These are phyloP conservation scores for Sebastes dallii DNA, from an alignment of 2,797 vertebrate species.

Conservation along the genomic window DNA sequence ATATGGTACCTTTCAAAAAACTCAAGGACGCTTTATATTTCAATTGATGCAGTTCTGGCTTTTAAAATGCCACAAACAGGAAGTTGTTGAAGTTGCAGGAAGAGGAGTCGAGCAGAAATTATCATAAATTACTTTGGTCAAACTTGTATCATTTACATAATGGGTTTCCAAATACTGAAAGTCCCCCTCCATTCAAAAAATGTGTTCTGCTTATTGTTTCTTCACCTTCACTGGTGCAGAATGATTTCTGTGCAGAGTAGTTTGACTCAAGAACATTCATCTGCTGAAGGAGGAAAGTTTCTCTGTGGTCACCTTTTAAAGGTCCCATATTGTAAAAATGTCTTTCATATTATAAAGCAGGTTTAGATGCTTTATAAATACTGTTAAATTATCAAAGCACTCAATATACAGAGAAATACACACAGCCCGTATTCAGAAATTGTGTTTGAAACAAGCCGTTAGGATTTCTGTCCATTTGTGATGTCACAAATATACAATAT, in stretches of 20 bases:
- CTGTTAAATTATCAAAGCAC: too few relatives aligned
- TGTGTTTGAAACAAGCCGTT: too few relatives aligned
- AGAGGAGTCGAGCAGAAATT: neutral
- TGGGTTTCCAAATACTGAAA: neutral
- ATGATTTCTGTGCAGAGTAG: neutral
- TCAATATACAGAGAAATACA: too few relatives aligned
- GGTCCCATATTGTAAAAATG: too few relatives aligned
- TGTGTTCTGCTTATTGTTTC: neutral
- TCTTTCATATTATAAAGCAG: too few relatives aligned
- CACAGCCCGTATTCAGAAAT: too few relatives aligned
- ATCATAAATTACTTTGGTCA: neutral
- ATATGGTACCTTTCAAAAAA: too few relatives aligned
- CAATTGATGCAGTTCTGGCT: neutral
- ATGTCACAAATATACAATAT: too few relatives aligned
- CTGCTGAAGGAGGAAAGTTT: neutral
- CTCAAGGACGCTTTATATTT: neutral
- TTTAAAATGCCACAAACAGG: conserved; percentile 4
- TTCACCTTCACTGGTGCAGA: neutral
- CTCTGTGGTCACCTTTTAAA: too few relatives aligned
- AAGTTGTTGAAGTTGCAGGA: neutral
- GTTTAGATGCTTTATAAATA: too few relatives aligned
- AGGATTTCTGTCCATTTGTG: too few relatives aligned
- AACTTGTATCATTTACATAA: neutral
- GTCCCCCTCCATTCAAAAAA: neutral
- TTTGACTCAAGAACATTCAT: neutral